Evolutionary conservation across 2,888 invertebrate species (phyloP).

Genomic region (Fissipunctia ypsillon): DNA sequence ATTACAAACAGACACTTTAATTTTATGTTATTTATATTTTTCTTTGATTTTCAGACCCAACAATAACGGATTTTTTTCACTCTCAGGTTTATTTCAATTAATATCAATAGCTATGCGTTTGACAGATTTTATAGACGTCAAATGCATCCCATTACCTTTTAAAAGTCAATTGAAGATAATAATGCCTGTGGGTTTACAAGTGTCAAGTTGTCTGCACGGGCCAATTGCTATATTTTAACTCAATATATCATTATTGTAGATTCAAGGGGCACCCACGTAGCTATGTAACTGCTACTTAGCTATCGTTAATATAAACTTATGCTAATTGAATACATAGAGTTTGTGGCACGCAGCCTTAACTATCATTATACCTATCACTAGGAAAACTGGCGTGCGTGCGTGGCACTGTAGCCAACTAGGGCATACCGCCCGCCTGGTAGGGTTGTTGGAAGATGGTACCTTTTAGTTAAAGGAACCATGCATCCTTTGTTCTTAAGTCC

Average conservation of each 20-base stretch:
- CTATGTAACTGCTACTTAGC: conserved; percentile 40
- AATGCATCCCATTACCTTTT: conserved; percentile 19
- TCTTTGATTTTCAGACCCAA: background rate
- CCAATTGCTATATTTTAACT: conserved; percentile 26
- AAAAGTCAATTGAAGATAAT: conserved; percentile 38
- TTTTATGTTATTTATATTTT: no score
- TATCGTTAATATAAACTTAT: conserved; percentile 35
- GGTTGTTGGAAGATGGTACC: conserved; percentile 1
- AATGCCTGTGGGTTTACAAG: conserved; percentile 22
- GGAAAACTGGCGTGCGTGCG: conserved; percentile 28
- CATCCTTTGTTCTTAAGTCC: conserved; percentile 28
- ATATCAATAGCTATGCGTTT: conserved; percentile 2
- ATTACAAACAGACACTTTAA: no score
- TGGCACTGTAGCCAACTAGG: conserved; percentile 23
- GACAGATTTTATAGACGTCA: background rate
- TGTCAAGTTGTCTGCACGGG: conserved; percentile 15
- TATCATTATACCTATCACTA: conserved; percentile 15
- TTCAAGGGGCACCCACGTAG: conserved; percentile 42
- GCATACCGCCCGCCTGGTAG: conserved; percentile 22
- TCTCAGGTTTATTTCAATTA: background rate
- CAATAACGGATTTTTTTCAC: background rate
- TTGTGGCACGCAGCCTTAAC: conserved; percentile 34
- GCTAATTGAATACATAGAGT: conserved; percentile 47
- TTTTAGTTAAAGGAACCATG: conserved; percentile 9
- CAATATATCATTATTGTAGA: conserved; percentile 43